Base-by-base conservation (phyloP, 1,140 invertebrate genomes). In the Ostrea edulis region DNA sequence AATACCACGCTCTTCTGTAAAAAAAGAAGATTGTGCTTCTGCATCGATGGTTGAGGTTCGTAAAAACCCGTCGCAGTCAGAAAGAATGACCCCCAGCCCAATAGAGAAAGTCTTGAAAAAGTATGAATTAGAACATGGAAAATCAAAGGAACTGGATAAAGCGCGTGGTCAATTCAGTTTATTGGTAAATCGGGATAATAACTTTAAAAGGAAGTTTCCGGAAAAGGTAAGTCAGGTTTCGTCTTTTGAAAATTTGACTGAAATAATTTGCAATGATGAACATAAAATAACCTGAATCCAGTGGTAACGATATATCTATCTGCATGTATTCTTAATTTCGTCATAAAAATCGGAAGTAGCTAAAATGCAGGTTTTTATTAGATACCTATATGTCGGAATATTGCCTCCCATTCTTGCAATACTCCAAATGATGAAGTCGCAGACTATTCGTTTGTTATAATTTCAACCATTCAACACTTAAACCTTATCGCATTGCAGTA, bases 201-300 rank as follows among this genome's bases (percentile, higher is more conserved):
- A 77, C 25, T 77, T 77, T 77, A 77, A 77, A 77, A 12, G 25
- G 68, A 77, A 35, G 12, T 77, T 77, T 77, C 68, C 68, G 25
- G 68, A 77, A 3, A 29, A 77, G 12, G 68, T 62, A 62, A 62
- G 55, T 62, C n/a, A 20, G 17, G 5, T 62, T 17, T 20, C 55
- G 17, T 58, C 55, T 58, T 14, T 58, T 20, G 1, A 44, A 44
- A 44, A 44, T 44, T 44, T 2, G 5, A 44, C 1, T 44, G 1
- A 44, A 44, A 44, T 44, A 5, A 44, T 44, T 44, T 44, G 5
- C 35, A 44, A 44, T 44, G 5, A 44, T 44, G 35, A 44, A 5
- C n/a, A n/a, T n/a, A n/a, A n/a, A n/a, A n/a, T n/a, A n/a, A n/a
- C n/a, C n/a, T n/a, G n/a, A n/a, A n/a, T n/a, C n/a, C n/a, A n/a